These are phyloP conservation scores for Crotalus helleri DNA, from an alignment of 2,113 vertebrate genomes.

Conservation along the genomic window DNA sequence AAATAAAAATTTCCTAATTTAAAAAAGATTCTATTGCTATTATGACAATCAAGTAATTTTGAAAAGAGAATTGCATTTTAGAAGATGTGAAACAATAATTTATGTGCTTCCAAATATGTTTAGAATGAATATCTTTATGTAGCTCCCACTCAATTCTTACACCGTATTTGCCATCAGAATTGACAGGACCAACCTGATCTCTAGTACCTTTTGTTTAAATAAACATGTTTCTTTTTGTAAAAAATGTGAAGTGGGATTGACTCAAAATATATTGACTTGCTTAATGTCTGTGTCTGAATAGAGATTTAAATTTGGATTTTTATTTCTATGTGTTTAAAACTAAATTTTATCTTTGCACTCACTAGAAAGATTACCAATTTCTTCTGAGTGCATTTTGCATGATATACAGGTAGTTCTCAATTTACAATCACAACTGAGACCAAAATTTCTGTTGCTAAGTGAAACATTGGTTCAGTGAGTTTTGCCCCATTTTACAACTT, in stretches of 20 bases:
- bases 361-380: neutral
- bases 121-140: neutral
- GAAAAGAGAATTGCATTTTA: neutral
- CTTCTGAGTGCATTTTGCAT: neutral
- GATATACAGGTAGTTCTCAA: neutral
- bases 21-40: neutral
- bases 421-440: too few relatives aligned
- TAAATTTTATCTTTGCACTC: neutral
- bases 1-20: neutral
- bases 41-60: neutral
- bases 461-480: too few relatives aligned
- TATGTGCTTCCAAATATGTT: neutral
- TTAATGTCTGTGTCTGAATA: neutral
- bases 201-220: too few relatives aligned
- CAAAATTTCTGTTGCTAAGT: too few relatives aligned
- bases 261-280: neutral
- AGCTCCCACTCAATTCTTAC: neutral
- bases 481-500: too few relatives aligned
- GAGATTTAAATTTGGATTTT: neutral
- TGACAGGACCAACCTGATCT: neutral
- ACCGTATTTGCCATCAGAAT: neutral
- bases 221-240: neutral
- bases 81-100: neutral
- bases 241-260: neutral
- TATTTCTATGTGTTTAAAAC: neutral